Percentiles rank a stretch among this genome's conserved stretches.
phyloP scores from a whole-genome alignment of 2,888 invertebrate genomes.

The Syrista parreyssii region DNA sequence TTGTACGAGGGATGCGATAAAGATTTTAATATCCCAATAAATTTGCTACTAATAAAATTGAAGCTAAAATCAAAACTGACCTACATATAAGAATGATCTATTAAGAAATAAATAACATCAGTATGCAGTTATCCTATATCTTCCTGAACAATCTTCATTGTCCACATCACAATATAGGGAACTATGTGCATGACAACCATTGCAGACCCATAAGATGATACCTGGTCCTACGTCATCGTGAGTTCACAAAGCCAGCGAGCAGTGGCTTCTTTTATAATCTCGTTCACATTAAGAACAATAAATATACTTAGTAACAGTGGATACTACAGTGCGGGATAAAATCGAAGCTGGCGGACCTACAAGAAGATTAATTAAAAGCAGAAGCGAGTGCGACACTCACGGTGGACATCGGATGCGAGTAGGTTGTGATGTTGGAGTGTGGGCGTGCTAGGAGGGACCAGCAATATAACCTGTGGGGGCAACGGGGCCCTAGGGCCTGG shows the following conservation, averaged over 20 bases:
- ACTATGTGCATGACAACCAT: background rate
- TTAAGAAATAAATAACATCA: background rate
- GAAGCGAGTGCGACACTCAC: conserved; percentile 65
- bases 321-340: no score
- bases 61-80: background rate
- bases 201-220: no score
- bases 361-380: conserved; percentile 32
- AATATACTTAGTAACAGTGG: no score
- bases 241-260: no score
- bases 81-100: background rate
- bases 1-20: no score
- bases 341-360: background rate
- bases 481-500: conserved; percentile 58
- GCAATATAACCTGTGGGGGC: conserved; percentile 81
- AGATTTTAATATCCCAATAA: background rate
- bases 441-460: conserved; percentile 74
- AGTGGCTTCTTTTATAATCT: no score
- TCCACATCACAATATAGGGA: background rate
- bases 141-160: background rate
- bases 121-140: background rate
- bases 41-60: background rate
- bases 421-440: conserved; percentile 63
- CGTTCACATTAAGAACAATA: no score
- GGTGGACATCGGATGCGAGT: conserved; percentile 65
- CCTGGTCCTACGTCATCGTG: no score